Base-by-base conservation (phyloP, 2,888 invertebrate genomes). In the Adela reaumurella region DNA sequence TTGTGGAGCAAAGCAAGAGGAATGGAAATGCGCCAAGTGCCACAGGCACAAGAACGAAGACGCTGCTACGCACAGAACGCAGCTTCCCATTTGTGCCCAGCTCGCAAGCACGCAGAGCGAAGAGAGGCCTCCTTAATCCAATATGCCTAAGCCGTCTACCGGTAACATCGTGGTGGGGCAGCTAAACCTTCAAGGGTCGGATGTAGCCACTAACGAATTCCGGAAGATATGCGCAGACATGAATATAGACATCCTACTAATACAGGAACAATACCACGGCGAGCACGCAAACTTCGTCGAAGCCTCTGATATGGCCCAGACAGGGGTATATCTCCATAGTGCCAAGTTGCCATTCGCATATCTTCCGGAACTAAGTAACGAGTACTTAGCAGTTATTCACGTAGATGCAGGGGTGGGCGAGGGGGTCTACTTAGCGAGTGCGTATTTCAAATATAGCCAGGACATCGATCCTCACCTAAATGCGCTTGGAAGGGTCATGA, bases 1-100 rank as follows among this genome's bases (percentile, higher is more conserved):
- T 0, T 62, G 61, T 49, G 42, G 44, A 35, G 8, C 52, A 0
- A 3, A 1, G 0, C 3, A 8, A 3, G 2, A 1, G 0, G 0
- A 1, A 0, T n/a, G n/a, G n/a, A 35, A 17, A 1, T 61, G 61
- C 43, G 59, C 62, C 0, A 62, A 61, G 0, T 61, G 62, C 49
- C 48, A 45, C 2, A 43, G 50, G 0, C 61, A 61, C 49, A 29
- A 35, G 8, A 17, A 45, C 16, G 4, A 5, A 10, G 45, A 14
- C n/a, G 17, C 19, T 8, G 18, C 4, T 3, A 17, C 17, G 3
- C 16, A 0, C 18, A 43, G 3, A 17, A 61, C 60, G 0, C n/a
- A n/a, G 54, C 52, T 0, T 46, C 57, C 0, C 1, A 43, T 0
- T 43, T 49, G 4, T 59, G 58, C 47, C 59, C 58, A 0, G 58